Base-by-base conservation (phyloP, 2,888 invertebrate genomes). In the Piscicola geometra region DNA sequence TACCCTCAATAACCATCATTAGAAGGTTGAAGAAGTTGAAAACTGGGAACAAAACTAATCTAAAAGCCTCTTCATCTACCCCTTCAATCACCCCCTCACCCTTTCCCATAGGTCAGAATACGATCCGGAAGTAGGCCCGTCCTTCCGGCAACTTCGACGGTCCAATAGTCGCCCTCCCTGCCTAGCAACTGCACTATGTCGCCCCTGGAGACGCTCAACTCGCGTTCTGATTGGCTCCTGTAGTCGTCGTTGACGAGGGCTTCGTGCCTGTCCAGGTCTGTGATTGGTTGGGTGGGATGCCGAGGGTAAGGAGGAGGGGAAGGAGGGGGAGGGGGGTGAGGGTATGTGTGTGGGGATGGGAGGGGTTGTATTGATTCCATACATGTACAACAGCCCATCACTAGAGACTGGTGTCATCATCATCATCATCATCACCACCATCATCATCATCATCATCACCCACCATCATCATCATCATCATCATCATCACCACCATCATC, bases 141-240 rank as follows among this genome's bases (percentile, higher is more conserved):
- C 77, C 83, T 83, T 66, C 87, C 86, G 68, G 84, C 82, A 79
- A 85, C 84, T 77, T 83, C 83, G 60, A 92, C 92, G 82, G 90
- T 89, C 92, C 92, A 92, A 92, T 92, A 92, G 84, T 92, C 92
- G 80, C 90, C 89, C 52, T 91, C 91, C 87, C 91, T 91, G 70
- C 90, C 89, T 83, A 89, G 90, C 71, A 92, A 86, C n/a, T 89
- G 89, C 33, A 92, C 88, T 18, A 88, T 88, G 82, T 91, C 91
- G n/a, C 92, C 92, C 83, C 91, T 91, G 82, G 90, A 90, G 82
- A 92, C 89, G 67, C 91, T 90, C 80, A 92, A 85, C 84, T 92
- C 92, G 73, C 91, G 86, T 76, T 90, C 90, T 18, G 91, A 91
- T 80, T 92, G 88, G 41, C 92, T 92, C 79, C 88, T 89, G 83